Percentiles rank a stretch among this genome's conserved stretches.
phyloP scores from a whole-genome alignment of 37 sponge, comb jelly and placozoan species.

The Beroe ovata region DNA sequence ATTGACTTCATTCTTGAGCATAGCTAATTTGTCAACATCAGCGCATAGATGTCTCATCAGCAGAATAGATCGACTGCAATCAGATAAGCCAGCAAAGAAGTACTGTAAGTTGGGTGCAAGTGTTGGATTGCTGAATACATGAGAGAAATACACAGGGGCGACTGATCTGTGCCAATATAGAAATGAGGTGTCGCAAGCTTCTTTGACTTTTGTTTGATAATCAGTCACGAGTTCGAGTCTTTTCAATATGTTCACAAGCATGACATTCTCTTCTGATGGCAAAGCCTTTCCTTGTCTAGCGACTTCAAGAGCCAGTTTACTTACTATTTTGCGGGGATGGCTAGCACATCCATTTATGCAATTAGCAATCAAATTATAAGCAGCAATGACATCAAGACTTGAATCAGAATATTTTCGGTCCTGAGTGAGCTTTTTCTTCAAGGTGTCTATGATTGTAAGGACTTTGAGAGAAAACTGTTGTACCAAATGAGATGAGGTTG shows the following conservation, averaged over 20 bases:
- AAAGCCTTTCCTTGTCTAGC: conserved; percentile 23
- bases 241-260: conserved; percentile 38
- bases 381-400: conserved; percentile 66
- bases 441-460: conserved; percentile 16
- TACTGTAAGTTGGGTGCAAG: conserved; percentile 73
- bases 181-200: conserved; percentile 86
- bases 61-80: conserved; percentile 77
- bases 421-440: conserved; percentile 68
- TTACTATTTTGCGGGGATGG: conserved; percentile 19
- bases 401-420: conserved; percentile 67
- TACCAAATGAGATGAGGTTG: conserved; percentile 36
- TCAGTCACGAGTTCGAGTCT: conserved; percentile 38
- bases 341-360: conserved; percentile 55
- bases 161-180: conserved; percentile 91
- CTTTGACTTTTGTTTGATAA: conserved; percentile 65
- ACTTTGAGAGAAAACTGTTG: conserved; percentile 64
- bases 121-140: conserved; percentile 52
- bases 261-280: conserved; percentile 14
- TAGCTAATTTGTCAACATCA: conserved; percentile 39
- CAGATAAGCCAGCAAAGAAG: conserved; percentile 91
- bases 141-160: conserved; percentile 39
- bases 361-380: conserved; percentile 59
- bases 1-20: conserved; percentile 69
- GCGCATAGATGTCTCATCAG: conserved; percentile 38
- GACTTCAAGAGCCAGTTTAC: conserved; percentile 17